A percentile compares a stretch with the other conserved stretches of the same genome.
These are phyloP conservation scores for Leiothrix lutea DNA, from an alignment of 2,113 vertebrate species.

Conservation along the genomic window DNA sequence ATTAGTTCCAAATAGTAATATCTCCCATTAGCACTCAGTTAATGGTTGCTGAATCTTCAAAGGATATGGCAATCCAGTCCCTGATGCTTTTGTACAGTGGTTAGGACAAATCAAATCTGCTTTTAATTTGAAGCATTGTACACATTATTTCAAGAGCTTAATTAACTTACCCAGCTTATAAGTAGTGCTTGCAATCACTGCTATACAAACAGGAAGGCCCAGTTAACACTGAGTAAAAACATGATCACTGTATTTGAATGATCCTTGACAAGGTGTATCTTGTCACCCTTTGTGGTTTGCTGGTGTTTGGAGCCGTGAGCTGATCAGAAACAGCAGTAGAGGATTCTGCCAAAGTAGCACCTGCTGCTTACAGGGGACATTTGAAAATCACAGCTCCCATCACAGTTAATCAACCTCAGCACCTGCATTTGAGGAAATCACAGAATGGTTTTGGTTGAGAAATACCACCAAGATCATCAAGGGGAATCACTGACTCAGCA, in stretches of 20 bases:
- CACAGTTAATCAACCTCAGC: neutral
- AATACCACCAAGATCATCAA: neutral
- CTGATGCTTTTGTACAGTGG: neutral
- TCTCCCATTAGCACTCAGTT: neutral
- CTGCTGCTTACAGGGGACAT: neutral
- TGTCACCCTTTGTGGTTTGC: neutral
- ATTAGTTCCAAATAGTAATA: neutral
- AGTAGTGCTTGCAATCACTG: neutral
- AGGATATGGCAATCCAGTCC: neutral
- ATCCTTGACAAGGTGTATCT: neutral
- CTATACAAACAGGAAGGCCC: neutral
- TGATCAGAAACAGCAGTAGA: neutral
- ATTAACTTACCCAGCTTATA: neutral
- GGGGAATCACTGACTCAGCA: neutral
- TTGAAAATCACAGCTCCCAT: neutral
- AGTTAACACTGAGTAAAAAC: neutral
- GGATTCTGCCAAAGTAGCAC: neutral
- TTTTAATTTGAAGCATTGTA: conserved; percentile 7
- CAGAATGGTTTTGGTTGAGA: fast-evolving
- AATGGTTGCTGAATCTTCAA: neutral
- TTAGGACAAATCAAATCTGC: neutral
- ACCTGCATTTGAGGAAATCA: neutral
- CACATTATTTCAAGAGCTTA: conserved; percentile 7
- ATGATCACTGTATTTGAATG: neutral
- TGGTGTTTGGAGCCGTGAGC: neutral